Conservation (phyloP, 2,797 vertebrate genomes). For the Melanogrammus aeglefinus region DNA sequence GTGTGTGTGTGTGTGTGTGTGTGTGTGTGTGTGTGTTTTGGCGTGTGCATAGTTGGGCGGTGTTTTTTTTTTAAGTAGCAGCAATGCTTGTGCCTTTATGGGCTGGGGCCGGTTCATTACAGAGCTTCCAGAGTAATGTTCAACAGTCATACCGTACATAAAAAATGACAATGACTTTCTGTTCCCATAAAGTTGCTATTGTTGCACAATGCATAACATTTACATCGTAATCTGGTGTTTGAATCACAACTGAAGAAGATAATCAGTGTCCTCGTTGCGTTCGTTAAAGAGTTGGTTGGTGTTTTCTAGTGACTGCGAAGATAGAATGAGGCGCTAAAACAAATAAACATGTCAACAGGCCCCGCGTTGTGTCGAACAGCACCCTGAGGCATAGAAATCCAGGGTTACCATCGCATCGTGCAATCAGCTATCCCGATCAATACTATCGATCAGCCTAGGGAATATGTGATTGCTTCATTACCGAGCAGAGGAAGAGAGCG, state of each 20-base stretch:
- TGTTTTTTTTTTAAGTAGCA: not conserved
- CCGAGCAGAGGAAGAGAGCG: not conserved
- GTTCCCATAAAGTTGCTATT: not conserved
- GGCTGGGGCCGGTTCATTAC: not conserved
- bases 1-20: not conserved
- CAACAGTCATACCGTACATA: not conserved
- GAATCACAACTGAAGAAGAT: not conserved
- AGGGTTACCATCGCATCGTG: conserved; percentile 35
- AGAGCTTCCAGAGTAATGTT: not conserved
- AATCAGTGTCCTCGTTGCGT: not conserved
- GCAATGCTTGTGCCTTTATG: not conserved
- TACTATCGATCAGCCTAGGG: conserved; percentile 39
- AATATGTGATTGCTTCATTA: conserved; percentile 36
- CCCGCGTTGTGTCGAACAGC: not conserved
- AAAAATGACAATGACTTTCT: not conserved
- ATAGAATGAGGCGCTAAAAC: conserved; percentile 40
- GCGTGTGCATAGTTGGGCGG: not conserved
- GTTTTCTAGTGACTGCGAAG: conserved; percentile 5
- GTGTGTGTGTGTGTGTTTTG: not conserved
- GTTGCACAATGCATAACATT: not conserved
- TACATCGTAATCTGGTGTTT: not conserved
- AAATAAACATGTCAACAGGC: conserved; percentile 24
- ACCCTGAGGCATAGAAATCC: conserved; percentile 27
- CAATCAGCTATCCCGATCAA: conserved; percentile 39
- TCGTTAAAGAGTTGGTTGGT: not conserved